Conservation (phyloP, 2,797 vertebrate genomes). For the Cirrhinus mrigala region DNA sequence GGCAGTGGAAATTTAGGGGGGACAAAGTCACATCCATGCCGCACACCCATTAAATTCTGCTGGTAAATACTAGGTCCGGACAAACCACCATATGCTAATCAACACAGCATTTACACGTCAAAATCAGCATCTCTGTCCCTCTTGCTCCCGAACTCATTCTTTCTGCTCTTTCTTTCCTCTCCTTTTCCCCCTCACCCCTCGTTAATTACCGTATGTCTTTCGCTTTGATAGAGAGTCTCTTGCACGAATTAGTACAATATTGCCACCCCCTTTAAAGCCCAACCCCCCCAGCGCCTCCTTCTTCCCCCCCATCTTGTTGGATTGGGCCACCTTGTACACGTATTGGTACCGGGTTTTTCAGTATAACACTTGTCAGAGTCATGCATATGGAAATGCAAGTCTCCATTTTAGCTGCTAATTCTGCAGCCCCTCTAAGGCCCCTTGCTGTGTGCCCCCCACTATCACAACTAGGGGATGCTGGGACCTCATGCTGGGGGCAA, state of each 20-base stretch:
- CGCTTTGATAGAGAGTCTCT: constrained; percentile 76
- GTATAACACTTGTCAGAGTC: constrained; percentile 55
- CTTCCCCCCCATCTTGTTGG: constrained; percentile 49
- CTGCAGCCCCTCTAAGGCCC: constrained; percentile 67
- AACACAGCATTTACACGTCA: constrained; percentile 77
- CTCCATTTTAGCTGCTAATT: constrained; percentile 65
- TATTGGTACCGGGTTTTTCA: constrained; percentile 61
- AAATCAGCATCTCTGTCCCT: constrained; percentile 65
- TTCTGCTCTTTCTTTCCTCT: constrained; percentile 52
- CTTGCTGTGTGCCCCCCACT: constrained; percentile 58
- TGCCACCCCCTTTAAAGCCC: constrained; percentile 69
- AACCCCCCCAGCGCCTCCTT: constrained; percentile 48
- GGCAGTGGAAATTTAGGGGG: constrained; percentile 52
- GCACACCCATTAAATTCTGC: constrained; percentile 72
- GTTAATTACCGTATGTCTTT: constrained; percentile 79
- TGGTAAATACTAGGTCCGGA: constrained; percentile 57
- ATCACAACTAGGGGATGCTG: constrained; percentile 68
- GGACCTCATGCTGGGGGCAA: constrained; percentile 71
- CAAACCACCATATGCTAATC: constrained; percentile 81
- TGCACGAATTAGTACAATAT: constrained; percentile 80
- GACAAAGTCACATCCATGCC: constrained; percentile 58
- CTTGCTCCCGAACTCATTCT: constrained; percentile 65
- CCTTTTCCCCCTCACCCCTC: constrained; percentile 56
- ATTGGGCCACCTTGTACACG: constrained; percentile 62
- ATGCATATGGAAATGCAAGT: constrained; percentile 66